Conservation (phyloP, 2,888 invertebrate genomes). For the Icerya purchasi region DNA sequence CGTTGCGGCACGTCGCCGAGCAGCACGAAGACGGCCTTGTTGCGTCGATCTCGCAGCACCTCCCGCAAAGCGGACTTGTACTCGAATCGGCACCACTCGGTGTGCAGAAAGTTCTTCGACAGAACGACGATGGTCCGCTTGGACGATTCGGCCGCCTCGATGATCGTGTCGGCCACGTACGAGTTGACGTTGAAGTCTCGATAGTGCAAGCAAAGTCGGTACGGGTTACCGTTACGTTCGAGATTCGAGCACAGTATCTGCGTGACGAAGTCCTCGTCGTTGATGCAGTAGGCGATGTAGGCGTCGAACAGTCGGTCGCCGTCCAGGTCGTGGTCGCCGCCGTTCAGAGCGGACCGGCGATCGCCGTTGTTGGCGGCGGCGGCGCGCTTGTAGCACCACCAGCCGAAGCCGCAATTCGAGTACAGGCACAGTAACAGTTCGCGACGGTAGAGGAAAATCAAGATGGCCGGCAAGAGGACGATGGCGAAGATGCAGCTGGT, state of each 20-base stretch:
- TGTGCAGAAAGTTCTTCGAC: slow-evolving; percentile 79
- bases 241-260: slow-evolving; percentile 72
- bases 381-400: slow-evolving; percentile 62
- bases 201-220: slow-evolving; percentile 74
- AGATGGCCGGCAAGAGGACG: slow-evolving; percentile 21
- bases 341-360: not conserved
- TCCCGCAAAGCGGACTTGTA: slow-evolving; percentile 83
- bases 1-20: slow-evolving; percentile 72
- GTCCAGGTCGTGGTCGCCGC: slow-evolving; percentile 30
- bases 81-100: slow-evolving; percentile 88
- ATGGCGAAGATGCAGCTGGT: slow-evolving; percentile 55
- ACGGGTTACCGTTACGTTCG: slow-evolving; percentile 35
- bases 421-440: slow-evolving; percentile 56
- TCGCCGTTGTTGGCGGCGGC: slow-evolving; percentile 36
- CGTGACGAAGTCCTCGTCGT: slow-evolving; percentile 77
- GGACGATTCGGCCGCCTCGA: slow-evolving; percentile 77
- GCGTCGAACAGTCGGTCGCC: slow-evolving; percentile 72
- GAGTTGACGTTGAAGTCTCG: slow-evolving; percentile 73
- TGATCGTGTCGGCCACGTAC: slow-evolving; percentile 76
- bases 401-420: slow-evolving; percentile 38
- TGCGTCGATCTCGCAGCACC: slow-evolving; percentile 54
- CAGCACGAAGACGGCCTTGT: slow-evolving; percentile 65
- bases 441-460: slow-evolving; percentile 45
- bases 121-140: slow-evolving; percentile 73
- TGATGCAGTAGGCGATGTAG: slow-evolving; percentile 82